Conservation (phyloP, 2,797 vertebrate species). For the Bradypodion pumilum region DNA sequence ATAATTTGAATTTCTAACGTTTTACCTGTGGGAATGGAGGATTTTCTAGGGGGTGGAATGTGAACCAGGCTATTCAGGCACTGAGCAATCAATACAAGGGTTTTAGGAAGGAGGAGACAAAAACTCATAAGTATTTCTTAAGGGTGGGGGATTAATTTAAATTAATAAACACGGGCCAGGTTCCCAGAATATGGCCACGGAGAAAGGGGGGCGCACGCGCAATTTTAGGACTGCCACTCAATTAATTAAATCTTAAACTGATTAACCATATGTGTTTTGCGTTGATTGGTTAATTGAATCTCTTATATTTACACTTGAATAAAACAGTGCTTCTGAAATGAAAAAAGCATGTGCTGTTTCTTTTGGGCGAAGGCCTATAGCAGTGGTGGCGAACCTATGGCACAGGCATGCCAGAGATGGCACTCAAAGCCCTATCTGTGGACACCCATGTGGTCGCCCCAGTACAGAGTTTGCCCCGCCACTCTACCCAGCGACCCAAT, state of each 20-base stretch:
- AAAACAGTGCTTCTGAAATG: background rate
- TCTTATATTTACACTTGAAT: slow-evolving; percentile 13
- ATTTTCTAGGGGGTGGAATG: no score
- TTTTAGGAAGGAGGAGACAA: no score
- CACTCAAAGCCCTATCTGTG: no score
- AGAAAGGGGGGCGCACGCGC: background rate
- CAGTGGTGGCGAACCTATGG: no score
- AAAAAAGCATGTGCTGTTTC: accelerated
- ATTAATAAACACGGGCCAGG: background rate
- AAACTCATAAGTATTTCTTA: background rate
- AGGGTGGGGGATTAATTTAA: background rate
- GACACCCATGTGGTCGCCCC: no score
- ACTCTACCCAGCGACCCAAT: no score
- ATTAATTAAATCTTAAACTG: background rate
- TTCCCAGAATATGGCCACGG: background rate
- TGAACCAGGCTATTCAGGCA: background rate
- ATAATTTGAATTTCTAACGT: no score
- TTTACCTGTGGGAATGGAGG: background rate
- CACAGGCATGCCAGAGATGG: no score
- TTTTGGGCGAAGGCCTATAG: background rate
- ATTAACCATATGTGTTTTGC: background rate
- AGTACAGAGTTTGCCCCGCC: no score
- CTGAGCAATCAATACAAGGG: background rate
- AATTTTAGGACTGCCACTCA: background rate
- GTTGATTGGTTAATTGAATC: background rate